Base-by-base conservation (phyloP, 2,797 vertebrate genomes). In the Alcedo atthis region DNA sequence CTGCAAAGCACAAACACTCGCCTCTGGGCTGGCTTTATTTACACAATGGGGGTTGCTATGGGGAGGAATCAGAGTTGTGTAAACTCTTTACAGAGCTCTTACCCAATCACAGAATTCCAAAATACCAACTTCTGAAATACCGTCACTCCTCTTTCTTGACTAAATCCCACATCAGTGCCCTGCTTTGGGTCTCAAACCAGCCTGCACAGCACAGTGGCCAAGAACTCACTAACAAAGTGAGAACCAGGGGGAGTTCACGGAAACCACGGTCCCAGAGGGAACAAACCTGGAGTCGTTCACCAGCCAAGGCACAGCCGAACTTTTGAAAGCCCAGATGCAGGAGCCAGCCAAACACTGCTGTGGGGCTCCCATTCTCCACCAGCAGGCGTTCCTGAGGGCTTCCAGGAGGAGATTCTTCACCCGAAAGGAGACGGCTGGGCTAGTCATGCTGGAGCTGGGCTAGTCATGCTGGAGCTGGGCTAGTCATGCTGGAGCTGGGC, bases 1-100 rank as follows among this genome's bases (percentile, higher is more conserved):
- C 58, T 70, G 57, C 68, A 82, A 49, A 77, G 58, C 32, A 33
- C 40, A 76, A 49, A 54, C 20, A 28, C 32, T 82, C 24, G 51
- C 61, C 89, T 35, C 90, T 87, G 42, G 55, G 66, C 33, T 6
- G 37, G 51, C 42, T 95, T 93, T 94, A 93, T 93, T 96, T 92
- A 96, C 89, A 78, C 57, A 94, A 69, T 76, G 75, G 1, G 51
- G 16, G 92, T 94, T 95, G 94, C 96, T 80, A 94, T n/a, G 88
- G 87, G 69, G 35, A 87, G 87, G 90, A 93, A 59, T 17, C 45
- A 11, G 30, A 35, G n/a, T 46, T 92, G 85, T 70, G 28, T 70
- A 95, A 93, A 95, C 53, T 73, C 83, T 46, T 74, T 57, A 78
- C 0, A 49, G 63, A 81, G 40, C 85, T 81, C 22, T 81, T 81